Evolutionary conservation across 2,888 invertebrate species (phyloP).

Genomic region (Diabrotica balteata): DNA sequence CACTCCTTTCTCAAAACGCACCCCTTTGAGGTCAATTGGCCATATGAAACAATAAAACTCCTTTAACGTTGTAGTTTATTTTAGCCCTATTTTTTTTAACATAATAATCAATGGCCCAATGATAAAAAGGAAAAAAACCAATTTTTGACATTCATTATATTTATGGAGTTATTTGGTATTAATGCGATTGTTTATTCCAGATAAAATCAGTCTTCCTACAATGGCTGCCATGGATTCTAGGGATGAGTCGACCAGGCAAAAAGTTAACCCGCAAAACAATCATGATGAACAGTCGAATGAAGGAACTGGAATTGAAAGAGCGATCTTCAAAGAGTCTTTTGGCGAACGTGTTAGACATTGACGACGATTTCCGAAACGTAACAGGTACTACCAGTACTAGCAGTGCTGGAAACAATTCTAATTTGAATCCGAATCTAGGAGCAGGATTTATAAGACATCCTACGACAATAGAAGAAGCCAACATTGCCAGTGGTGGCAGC

Average conservation of each 20-base stretch:
- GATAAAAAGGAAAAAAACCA: no score
- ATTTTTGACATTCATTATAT: no score
- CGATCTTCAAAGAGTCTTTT: constrained; percentile 91
- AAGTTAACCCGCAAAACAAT: constrained; percentile 91
- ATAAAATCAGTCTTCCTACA: constrained; percentile 93
- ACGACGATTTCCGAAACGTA: constrained; percentile 89
- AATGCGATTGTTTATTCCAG: constrained; percentile 62
- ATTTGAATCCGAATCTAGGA: constrained; percentile 56
- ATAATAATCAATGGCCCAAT: no score
- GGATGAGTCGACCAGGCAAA: constrained; percentile 96
- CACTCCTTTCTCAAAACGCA: no score
- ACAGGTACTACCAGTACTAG: constrained; percentile 64
- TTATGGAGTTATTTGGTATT: no score
- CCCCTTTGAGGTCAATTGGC: no score
- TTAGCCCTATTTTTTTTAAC: no score
- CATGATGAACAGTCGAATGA: constrained; percentile 89
- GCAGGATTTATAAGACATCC: constrained; percentile 72
- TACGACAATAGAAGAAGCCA: constrained; percentile 77
- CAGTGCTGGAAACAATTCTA: constrained; percentile 52
- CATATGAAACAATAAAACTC: no score
- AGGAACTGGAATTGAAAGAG: constrained; percentile 91
- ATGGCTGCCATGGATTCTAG: constrained; percentile 96
- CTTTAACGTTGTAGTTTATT: no score
- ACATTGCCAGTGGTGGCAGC: constrained; percentile 64
- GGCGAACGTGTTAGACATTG: constrained; percentile 95